Conservation (phyloP, 23 tunicate species). For the Halocynthia roretzi region DNA sequence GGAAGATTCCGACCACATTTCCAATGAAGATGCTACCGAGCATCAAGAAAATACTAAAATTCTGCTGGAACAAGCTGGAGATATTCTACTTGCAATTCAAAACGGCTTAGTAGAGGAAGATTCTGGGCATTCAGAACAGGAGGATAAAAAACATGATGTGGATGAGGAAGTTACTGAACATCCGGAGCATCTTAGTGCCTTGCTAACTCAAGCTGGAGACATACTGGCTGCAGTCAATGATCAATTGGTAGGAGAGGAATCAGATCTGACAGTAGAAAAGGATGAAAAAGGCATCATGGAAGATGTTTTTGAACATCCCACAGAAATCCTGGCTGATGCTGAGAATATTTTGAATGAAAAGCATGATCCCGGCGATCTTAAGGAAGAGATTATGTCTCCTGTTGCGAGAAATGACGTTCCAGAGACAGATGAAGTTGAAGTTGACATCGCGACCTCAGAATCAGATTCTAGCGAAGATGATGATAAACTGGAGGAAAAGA, state of each 20-base stretch:
- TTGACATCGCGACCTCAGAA: background rate
- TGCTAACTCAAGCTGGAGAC: background rate
- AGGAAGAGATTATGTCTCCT: too few relatives aligned
- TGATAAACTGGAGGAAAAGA: constrained; percentile 1
- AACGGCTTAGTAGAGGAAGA: too few relatives aligned
- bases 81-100: too few relatives aligned
- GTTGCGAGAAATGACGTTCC: background rate
- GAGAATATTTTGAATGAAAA: too few relatives aligned
- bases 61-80: background rate
- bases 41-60: too few relatives aligned
- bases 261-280: too few relatives aligned
- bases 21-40: too few relatives aligned
- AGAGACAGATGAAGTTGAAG: background rate
- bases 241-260: too few relatives aligned
- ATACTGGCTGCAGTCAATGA: too few relatives aligned
- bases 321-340: background rate
- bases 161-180: background rate
- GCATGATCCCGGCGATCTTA: too few relatives aligned
- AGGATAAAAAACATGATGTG: background rate
- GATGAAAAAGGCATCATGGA: background rate
- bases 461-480: background rate
- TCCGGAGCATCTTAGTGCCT: background rate
- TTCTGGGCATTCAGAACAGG: background rate
- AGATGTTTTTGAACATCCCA: background rate
- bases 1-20: too few relatives aligned